A percentile compares a stretch with the other conserved stretches of the same genome.
Evolutionary conservation across 2,888 invertebrate species (phyloP).

Genomic region (Platycheirus albimanus): DNA sequence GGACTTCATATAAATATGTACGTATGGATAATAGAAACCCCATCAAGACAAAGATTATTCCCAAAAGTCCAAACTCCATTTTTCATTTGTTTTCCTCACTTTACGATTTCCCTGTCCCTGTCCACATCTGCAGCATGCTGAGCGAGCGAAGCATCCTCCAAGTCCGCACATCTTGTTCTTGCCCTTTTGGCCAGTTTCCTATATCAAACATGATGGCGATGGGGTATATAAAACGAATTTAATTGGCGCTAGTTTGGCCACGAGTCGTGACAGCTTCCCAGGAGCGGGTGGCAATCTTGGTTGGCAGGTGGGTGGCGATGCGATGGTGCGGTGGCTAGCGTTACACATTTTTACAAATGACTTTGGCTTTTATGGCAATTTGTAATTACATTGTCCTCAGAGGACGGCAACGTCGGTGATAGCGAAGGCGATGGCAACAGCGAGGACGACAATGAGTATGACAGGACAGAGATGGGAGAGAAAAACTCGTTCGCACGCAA

Average conservation of each 20-base stretch:
- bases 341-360: slow-evolving; percentile 73
- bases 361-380: slow-evolving; percentile 74
- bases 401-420: slow-evolving; percentile 31
- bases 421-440: slow-evolving; percentile 11
- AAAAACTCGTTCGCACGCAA: slow-evolving; percentile 51
- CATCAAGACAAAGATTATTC: slow-evolving; percentile 62
- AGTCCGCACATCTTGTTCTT: slow-evolving; percentile 61
- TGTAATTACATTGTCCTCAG: slow-evolving; percentile 74
- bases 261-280: slow-evolving; percentile 64
- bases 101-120: too few relatives aligned
- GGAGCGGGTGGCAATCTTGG: slow-evolving; percentile 19
- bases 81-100: slow-evolving; percentile 64
- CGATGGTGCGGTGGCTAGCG: slow-evolving; percentile 46
- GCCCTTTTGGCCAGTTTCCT: slow-evolving; percentile 59
- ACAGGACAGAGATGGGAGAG: slow-evolving; percentile 30
- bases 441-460: slow-evolving; percentile 33
- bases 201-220: slow-evolving; percentile 49
- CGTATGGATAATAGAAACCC: slow-evolving; percentile 21
- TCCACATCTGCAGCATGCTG: slow-evolving; percentile 33
- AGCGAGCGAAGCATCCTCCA: too few relatives aligned
- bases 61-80: slow-evolving; percentile 68
- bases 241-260: slow-evolving; percentile 73
- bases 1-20: background rate
- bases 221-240: slow-evolving; percentile 67
- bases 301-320: slow-evolving; percentile 8